Percentiles rank a stretch among this genome's conserved stretches.
phyloP scores from a whole-genome alignment of 2,888 invertebrate genomes.

The Allophyes oxyacanthae region DNA sequence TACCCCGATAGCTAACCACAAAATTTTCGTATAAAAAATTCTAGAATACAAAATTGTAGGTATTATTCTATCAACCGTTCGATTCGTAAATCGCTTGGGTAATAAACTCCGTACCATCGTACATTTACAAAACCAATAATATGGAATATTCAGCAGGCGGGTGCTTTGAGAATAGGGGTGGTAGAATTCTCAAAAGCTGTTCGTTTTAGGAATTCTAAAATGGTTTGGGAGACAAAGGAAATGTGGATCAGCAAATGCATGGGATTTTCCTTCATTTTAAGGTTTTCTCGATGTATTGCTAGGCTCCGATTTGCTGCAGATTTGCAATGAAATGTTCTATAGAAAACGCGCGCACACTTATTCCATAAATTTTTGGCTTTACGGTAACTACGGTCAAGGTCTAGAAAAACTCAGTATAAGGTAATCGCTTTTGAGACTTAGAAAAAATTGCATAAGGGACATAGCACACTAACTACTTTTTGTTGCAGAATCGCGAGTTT shows the following conservation, averaged over 20 bases:
- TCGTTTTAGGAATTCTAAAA: constrained; percentile 1
- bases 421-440: too few relatives aligned
- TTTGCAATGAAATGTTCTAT: too few relatives aligned
- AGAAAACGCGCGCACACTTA: too few relatives aligned
- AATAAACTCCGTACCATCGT: constrained; percentile 47
- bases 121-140: constrained; percentile 56
- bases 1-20: not conserved
- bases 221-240: not conserved
- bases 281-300: too few relatives aligned
- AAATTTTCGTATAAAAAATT: constrained; percentile 22
- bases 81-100: constrained; percentile 42
- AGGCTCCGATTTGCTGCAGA: too few relatives aligned
- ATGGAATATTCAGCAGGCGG: constrained; percentile 50
- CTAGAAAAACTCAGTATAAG: too few relatives aligned
- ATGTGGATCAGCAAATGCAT: not conserved
- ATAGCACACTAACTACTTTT: too few relatives aligned
- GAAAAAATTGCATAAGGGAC: too few relatives aligned
- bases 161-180: constrained; percentile 39
- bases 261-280: too few relatives aligned
- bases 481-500: too few relatives aligned
- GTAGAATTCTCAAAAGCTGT: constrained; percentile 9
- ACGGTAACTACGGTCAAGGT: too few relatives aligned
- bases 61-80: constrained; percentile 47
- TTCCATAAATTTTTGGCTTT: too few relatives aligned
- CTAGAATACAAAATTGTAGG: constrained; percentile 33